Base-by-base conservation (phyloP, 2,797 vertebrate genomes). In the Caiman crocodilus region DNA sequence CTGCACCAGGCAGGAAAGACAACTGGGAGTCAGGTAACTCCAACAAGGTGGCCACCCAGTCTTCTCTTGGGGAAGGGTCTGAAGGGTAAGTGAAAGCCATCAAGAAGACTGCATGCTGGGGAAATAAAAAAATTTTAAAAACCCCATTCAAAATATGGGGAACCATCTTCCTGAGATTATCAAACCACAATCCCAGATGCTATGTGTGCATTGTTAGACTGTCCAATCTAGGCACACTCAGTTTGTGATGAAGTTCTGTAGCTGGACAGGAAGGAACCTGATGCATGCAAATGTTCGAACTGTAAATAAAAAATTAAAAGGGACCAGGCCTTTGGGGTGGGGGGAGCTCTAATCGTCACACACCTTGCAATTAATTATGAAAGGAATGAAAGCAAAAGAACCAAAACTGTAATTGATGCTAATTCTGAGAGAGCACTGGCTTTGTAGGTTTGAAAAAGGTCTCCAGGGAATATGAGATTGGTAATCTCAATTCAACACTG, bases 401-500 rank as follows among this genome's bases (percentile, higher is more conserved):
- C 20, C 63, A 58, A 32, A 59, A 20, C 25, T 4, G 71, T 73
- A 75, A 14, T 7, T 56, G 8, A 28, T 64, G 32, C 50, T 85
- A 85, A 55, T 63, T 71, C 67, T 77, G 71, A 35, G 35, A 88
- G 80, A 32, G 50, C 26, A 64, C 5, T 1, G 63, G 26, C 56
- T 14, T 16, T 58, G 4, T 87, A 82, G 17, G 18, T 10, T 82
- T 61, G 77, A 56, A 23, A 78, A 89, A 77, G 32, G n/a, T 84
- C 26, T 76, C 55, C 13, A 50, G 65, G 42, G 42, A 81, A 69
- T 75, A 61, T 56, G 63, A 90, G 78, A 55, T 81, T 81, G 61
- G 28, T 85, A 85, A 25, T 81, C 82, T 90, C 83, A 25, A 32
- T 42, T 81, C 85, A 81, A 90, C 81, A 58, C 83, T 60, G 63